Percentiles rank a stretch among this genome's conserved stretches.
phyloP scores from a whole-genome alignment of 2,797 vertebrate genomes.

The Artibeus jamaicensis region DNA sequence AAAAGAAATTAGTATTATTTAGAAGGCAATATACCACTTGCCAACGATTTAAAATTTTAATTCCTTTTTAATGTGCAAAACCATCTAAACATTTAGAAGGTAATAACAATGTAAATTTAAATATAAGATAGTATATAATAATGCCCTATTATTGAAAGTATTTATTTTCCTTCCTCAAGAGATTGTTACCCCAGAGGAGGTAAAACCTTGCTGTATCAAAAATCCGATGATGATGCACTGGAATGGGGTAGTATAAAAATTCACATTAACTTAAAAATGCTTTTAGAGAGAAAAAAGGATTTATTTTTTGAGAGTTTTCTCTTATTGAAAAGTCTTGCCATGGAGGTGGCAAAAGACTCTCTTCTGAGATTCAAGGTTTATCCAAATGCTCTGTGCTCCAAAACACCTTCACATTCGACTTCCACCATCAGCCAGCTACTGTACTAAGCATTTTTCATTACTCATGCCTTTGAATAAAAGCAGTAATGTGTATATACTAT shows the following conservation, averaged over 20 bases:
- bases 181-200: background rate
- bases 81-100: background rate
- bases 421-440: background rate
- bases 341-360: background rate
- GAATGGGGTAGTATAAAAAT: background rate
- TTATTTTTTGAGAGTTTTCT: background rate
- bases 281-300: background rate
- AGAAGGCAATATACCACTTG: background rate
- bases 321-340: background rate
- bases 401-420: background rate
- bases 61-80: background rate
- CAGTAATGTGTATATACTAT: background rate
- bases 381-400: background rate
- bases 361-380: background rate
- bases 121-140: background rate
- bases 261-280: background rate
- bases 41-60: background rate
- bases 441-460: background rate
- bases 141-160: background rate
- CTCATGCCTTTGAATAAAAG: background rate
- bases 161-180: background rate
- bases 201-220: background rate
- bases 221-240: background rate
- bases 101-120: conserved; percentile 3
- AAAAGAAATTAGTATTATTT: background rate